Conservation (phyloP, 2,797 vertebrate genomes). For the Pseudomugil gertrudae region DNA sequence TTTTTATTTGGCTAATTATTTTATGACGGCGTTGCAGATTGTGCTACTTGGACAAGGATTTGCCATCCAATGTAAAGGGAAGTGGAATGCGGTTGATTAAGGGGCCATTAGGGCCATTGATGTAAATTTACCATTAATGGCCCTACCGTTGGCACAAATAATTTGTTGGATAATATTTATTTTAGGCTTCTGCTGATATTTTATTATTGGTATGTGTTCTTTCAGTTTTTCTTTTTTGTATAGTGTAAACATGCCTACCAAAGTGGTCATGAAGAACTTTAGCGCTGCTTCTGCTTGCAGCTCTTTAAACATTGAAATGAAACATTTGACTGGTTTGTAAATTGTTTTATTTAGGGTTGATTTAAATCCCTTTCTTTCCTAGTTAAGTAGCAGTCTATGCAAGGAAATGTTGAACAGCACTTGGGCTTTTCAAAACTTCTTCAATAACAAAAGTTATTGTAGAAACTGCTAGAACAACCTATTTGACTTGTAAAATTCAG, state of each 20-base stretch:
- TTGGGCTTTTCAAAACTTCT: background rate
- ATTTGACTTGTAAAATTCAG: background rate
- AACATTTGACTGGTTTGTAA: background rate
- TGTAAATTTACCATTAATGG: background rate
- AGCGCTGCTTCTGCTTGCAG: background rate
- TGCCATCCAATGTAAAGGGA: background rate
- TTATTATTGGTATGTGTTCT: background rate
- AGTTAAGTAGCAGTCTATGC: background rate
- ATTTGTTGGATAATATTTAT: background rate
- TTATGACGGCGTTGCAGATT: background rate
- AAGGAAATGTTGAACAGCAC: background rate
- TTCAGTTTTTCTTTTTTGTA: background rate
- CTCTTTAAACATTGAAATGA: background rate
- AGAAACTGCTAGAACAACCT: constrained; percentile 6
- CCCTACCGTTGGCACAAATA: background rate
- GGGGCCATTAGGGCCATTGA: background rate
- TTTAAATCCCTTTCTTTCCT: background rate
- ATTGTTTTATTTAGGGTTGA: background rate
- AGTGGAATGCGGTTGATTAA: background rate
- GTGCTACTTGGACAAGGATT: background rate
- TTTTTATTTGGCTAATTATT: background rate
- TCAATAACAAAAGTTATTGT: constrained; percentile 18
- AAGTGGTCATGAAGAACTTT: background rate
- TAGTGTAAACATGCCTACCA: background rate
- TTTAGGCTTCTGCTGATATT: background rate